A percentile compares a stretch with the other conserved stretches of the same genome.
Conservation (phyloP, 2,888 invertebrate species). For the Xanthia icteritia region DNA sequence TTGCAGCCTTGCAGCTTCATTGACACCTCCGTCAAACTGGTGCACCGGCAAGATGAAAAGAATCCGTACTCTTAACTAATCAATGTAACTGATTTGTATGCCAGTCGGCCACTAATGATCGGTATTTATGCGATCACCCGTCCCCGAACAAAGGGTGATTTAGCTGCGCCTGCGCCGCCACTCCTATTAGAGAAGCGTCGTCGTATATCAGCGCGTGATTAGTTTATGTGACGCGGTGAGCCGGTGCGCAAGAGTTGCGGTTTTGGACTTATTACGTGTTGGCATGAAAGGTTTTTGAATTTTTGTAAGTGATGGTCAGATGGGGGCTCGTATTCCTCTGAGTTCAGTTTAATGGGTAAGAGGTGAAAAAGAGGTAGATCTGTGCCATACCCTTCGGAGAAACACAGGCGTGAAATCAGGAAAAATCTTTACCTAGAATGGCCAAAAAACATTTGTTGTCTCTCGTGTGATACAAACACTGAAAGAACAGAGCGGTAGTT, state of each 20-base stretch:
- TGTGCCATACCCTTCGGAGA: no score
- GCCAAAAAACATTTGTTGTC: neutral
- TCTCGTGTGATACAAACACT: neutral
- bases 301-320: neutral
- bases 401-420: neutral
- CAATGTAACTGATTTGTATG: slow-evolving; percentile 52
- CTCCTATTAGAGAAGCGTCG: slow-evolving; percentile 74
- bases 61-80: slow-evolving; percentile 16
- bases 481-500: neutral
- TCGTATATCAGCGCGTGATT: slow-evolving; percentile 79
- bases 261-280: slow-evolving; percentile 53
- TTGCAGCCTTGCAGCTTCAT: neutral
- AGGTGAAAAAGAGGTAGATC: neutral
- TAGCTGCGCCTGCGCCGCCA: slow-evolving; percentile 60
- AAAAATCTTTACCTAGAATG: neutral
- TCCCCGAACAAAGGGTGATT: slow-evolving; percentile 76
- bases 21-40: neutral
- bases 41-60: slow-evolving; percentile 13
- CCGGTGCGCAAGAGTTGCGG: slow-evolving; percentile 64
- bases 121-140: slow-evolving; percentile 61
- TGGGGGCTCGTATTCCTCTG: neutral
- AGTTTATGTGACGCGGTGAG: slow-evolving; percentile 79
- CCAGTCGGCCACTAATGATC: slow-evolving; percentile 56
- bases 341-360: neutral
- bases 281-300: neutral